Conservation (phyloP, 2,888 invertebrate species). For the Drosophila kambysellisi region DNA sequence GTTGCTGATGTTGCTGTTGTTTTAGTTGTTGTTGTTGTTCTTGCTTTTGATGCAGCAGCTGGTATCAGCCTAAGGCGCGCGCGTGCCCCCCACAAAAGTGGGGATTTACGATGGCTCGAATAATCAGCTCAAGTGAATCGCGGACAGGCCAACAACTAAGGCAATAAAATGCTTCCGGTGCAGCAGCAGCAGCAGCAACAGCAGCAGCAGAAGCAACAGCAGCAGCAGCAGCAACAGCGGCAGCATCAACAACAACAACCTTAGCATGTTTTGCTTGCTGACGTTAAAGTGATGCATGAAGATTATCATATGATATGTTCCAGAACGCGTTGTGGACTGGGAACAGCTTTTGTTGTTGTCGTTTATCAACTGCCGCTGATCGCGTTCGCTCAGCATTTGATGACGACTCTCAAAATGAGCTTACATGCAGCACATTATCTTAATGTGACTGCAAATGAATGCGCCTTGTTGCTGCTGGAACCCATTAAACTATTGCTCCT, state of each 20-base stretch:
- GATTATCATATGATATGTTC: constrained; percentile 81
- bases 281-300: constrained; percentile 80
- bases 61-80: constrained; percentile 58
- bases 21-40: constrained; percentile 39
- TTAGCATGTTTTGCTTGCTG: constrained; percentile 44
- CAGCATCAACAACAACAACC: constrained; percentile 50
- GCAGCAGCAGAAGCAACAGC: constrained; percentile 48
- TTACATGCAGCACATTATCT: constrained; percentile 77
- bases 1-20: constrained; percentile 28
- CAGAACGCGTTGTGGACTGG: constrained; percentile 62
- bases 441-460: constrained; percentile 79
- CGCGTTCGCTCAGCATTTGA: constrained; percentile 70
- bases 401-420: constrained; percentile 65
- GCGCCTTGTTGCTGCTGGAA: constrained; percentile 45
- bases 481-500: constrained; percentile 42
- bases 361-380: constrained; percentile 73
- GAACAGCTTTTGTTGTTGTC: constrained; percentile 64
- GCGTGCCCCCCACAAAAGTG: constrained; percentile 78
- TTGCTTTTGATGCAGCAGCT: constrained; percentile 49
- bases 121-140: constrained; percentile 79
- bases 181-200: constrained; percentile 53
- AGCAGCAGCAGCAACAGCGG: constrained; percentile 45
- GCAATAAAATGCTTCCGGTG: constrained; percentile 81
- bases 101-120: constrained; percentile 73
- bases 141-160: constrained; percentile 62